Evolutionary conservation across 2,888 invertebrate genomes (phyloP).

Genomic region (Cistogaster globosa): DNA sequence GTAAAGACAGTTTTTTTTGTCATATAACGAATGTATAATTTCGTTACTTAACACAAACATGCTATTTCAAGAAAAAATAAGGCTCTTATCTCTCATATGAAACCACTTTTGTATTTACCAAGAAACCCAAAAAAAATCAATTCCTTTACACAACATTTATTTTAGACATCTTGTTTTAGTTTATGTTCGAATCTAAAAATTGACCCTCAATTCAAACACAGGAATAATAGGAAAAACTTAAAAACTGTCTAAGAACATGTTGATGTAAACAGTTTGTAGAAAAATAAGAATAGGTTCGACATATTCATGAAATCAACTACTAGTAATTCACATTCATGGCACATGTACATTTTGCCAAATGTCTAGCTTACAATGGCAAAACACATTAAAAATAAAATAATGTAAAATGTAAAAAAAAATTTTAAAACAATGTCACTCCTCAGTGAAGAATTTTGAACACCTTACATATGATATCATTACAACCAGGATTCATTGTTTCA

Average conservation of each 20-base stretch:
- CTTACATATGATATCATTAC: not conserved
- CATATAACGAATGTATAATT: not conserved
- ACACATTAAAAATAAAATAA: not conserved
- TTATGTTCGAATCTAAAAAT: conserved; percentile 40
- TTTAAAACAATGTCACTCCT: not conserved
- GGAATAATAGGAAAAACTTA: not conserved
- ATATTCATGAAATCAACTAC: conserved; percentile 26
- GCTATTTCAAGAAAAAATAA: conserved; percentile 25
- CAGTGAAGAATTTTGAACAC: not conserved
- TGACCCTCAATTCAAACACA: conserved; percentile 40
- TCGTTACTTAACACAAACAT: conserved; percentile 27
- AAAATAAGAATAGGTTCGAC: conserved; percentile 1
- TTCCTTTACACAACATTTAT: conserved; percentile 56
- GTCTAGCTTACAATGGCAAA: conserved; percentile 20
- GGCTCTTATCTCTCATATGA: conserved; percentile 42
- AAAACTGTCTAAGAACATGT: conserved; percentile 35
- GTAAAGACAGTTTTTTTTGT: no score
- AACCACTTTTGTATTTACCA: conserved; percentile 50
- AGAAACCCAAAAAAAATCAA: conserved; percentile 15
- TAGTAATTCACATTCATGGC: not conserved
- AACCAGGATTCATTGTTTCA: no score
- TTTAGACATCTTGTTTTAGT: conserved; percentile 21
- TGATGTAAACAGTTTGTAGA: not conserved
- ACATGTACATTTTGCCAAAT: conserved; percentile 6
- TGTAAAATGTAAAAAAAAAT: conserved; percentile 1